A percentile compares a stretch with the other conserved stretches of the same genome.
phyloP scores from a whole-genome alignment of 2,113 vertebrate species.

The Chunga burmeisteri region DNA sequence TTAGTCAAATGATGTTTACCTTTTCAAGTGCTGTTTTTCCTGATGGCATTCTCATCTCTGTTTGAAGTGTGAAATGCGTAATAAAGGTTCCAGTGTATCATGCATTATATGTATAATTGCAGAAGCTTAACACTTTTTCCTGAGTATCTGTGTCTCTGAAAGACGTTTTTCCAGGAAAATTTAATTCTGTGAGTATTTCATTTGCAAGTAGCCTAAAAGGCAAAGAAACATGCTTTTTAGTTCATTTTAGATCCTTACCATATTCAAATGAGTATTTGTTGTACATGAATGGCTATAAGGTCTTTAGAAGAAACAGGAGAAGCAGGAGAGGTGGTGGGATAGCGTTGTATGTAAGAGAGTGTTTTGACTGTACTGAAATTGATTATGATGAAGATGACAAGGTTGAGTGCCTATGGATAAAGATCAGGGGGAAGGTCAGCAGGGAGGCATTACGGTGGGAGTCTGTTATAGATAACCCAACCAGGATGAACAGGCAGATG shows the following conservation, averaged over 20 bases:
- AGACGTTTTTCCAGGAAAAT: neutral
- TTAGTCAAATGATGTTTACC: neutral
- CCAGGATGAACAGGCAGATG: too few species aligned
- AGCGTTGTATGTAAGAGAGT: too few species aligned
- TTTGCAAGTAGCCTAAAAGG: neutral
- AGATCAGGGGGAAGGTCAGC: too few species aligned
- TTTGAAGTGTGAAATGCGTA: neutral
- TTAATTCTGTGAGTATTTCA: neutral
- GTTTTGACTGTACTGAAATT: too few species aligned
- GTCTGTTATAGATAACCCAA: too few species aligned
- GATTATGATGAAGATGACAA: too few species aligned
- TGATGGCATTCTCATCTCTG: neutral
- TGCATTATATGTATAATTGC: neutral
- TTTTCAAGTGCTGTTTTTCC: neutral
- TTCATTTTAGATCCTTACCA: neutral
- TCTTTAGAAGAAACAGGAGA: too few species aligned
- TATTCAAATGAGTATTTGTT: neutral
- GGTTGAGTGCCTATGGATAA: too few species aligned
- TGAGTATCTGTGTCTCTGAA: neutral
- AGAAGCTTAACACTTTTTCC: neutral
- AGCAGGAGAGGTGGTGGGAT: too few species aligned
- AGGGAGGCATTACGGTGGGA: too few species aligned
- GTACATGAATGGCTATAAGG: too few species aligned
- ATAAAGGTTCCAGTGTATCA: neutral
- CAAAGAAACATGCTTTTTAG: neutral